Conservation (phyloP, 1,140 invertebrate genomes). For the Nymphalis io region DNA sequence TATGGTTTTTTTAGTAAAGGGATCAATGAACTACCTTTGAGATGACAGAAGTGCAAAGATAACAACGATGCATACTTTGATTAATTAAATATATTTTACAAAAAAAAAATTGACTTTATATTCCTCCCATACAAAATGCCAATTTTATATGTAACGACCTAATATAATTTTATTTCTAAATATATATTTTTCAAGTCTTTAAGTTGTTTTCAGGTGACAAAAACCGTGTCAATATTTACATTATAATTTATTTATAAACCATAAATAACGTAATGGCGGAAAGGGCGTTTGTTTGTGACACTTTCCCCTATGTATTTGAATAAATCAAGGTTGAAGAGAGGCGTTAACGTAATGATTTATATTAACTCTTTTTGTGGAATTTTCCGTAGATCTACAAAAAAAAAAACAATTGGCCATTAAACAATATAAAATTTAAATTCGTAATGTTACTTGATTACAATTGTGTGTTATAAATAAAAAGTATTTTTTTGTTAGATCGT, state of each 20-base stretch:
- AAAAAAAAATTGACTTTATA: too few species aligned
- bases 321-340: conserved; percentile 58
- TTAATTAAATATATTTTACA: too few species aligned
- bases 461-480: too few species aligned
- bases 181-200: too few species aligned
- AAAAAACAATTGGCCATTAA: conserved; percentile 8
- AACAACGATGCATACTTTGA: too few species aligned
- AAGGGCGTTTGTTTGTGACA: conserved; percentile 54
- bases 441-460: not conserved
- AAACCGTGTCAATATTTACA: conserved; percentile 30
- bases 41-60: too few species aligned
- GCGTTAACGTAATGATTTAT: conserved; percentile 62
- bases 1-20: too few species aligned
- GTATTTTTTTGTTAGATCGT: too few species aligned
- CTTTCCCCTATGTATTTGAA: conserved; percentile 47
- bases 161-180: too few species aligned
- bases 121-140: too few species aligned
- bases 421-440: not conserved
- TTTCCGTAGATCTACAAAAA: conserved; percentile 1
- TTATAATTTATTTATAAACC: conserved; percentile 49
- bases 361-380: conserved; percentile 46
- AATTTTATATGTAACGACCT: too few species aligned
- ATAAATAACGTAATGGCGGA: conserved; percentile 53
- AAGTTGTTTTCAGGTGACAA: not conserved
- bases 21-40: too few species aligned